Conservation (phyloP, 1,140 invertebrate species). For the Trinorchestia longiramus region DNA sequence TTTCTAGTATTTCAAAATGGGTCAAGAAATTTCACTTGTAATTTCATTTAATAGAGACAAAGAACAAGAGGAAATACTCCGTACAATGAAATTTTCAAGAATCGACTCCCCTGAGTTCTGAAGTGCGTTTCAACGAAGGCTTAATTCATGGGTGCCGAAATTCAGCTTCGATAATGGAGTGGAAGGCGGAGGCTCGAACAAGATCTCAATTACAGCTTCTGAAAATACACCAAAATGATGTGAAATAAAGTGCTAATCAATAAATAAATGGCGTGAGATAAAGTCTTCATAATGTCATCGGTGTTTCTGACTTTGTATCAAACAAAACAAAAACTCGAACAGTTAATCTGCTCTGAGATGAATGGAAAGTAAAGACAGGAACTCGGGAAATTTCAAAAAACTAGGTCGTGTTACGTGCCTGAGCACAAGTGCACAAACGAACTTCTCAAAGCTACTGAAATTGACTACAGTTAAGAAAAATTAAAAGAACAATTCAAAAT, state of each 20-base stretch:
- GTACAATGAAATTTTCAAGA: neutral
- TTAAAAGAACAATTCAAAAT: too few species aligned
- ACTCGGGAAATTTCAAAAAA: too few species aligned
- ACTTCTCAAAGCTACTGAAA: too few species aligned
- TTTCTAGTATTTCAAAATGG: too few species aligned
- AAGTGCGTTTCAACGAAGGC: neutral
- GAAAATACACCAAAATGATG: neutral
- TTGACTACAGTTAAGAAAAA: too few species aligned
- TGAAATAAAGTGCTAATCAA: too few species aligned
- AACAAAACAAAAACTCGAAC: neutral
- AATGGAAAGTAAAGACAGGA: neutral
- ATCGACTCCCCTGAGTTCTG: neutral
- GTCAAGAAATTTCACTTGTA: too few species aligned
- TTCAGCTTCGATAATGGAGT: neutral
- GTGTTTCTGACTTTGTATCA: neutral
- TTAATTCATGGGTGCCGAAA: neutral
- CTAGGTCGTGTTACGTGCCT: too few species aligned
- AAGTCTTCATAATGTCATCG: neutral
- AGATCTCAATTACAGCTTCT: neutral
- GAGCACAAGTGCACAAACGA: too few species aligned
- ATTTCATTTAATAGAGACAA: neutral
- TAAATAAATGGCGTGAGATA: too few species aligned
- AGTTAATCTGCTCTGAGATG: neutral
- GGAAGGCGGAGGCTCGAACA: neutral
- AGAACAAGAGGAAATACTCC: neutral